Percentiles rank a stretch among this genome's conserved stretches.
phyloP scores from a whole-genome alignment of 2,797 vertebrate species.

The Taeniopygia guttata region DNA sequence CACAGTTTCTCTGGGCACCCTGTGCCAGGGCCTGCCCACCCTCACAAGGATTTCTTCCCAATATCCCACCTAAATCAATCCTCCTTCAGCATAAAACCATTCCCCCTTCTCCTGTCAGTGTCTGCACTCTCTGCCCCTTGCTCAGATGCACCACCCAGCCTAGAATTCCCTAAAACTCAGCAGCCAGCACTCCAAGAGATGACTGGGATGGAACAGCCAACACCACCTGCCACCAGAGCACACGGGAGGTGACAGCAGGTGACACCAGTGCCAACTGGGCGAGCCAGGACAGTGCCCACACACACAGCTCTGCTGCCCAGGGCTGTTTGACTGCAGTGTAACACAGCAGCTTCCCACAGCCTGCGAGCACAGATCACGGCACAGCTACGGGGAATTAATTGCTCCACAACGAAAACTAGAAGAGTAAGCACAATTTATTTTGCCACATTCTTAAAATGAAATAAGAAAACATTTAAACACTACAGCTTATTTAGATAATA shows the following conservation, averaged over 20 bases:
- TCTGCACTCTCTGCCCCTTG: not conserved
- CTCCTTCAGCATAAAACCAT: not conserved
- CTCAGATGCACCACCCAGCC: not conserved
- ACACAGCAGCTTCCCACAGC: not conserved
- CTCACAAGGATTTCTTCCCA: not conserved
- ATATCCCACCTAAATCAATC: not conserved
- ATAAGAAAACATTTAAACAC: slow-evolving; percentile 55
- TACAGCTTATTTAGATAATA: slow-evolving; percentile 56
- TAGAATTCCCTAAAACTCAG: not conserved
- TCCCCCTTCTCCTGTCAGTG: not conserved
- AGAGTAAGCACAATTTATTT: slow-evolving; percentile 51
- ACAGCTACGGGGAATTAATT: not conserved
- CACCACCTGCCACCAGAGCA: accelerated
- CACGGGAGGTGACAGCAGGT: not conserved
- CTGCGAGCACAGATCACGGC: accelerated
- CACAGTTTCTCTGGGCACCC: not conserved
- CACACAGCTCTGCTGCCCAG: not conserved
- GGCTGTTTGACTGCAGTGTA: not conserved
- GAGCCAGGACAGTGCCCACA: not conserved
- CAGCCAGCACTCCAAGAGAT: not conserved
- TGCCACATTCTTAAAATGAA: slow-evolving; percentile 51
- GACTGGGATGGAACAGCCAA: not conserved
- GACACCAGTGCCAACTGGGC: not conserved
- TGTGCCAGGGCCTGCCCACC: accelerated
- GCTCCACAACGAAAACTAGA: slow-evolving; percentile 4